phyloP scores from a whole-genome alignment of 2,888 invertebrate species.

The Agriotes lineatus region DNA sequence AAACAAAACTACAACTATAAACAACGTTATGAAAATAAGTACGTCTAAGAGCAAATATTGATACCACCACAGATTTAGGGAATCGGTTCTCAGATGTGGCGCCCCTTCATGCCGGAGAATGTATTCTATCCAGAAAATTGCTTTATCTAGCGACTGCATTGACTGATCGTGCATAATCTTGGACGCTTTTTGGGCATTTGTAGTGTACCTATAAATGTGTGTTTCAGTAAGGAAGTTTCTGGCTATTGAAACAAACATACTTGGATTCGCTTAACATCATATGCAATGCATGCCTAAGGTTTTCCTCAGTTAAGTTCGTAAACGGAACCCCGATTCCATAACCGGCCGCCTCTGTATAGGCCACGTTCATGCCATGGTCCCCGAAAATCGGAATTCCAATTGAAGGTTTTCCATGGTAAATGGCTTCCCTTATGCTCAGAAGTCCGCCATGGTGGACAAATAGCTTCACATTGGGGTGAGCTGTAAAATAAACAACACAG shows the following conservation, averaged over 20 bases:
- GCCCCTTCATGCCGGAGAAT: conserved; percentile 53
- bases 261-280: conserved; percentile 60
- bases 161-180: conserved; percentile 51
- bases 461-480: conserved; percentile 69
- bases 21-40: background rate
- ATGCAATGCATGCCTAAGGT: conserved; percentile 59
- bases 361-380: conserved; percentile 62
- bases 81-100: conserved; percentile 47
- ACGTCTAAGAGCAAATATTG: conserved; percentile 47
- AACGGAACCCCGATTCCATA: conserved; percentile 61
- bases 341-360: conserved; percentile 51
- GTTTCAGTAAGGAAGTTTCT: background rate
- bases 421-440: conserved; percentile 71
- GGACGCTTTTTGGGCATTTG: conserved; percentile 21
- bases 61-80: conserved; percentile 49
- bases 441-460: conserved; percentile 74
- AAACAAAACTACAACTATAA: too few relatives aligned
- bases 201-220: background rate
- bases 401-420: conserved; percentile 67
- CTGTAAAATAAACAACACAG: too few relatives aligned
- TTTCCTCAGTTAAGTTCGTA: conserved; percentile 62
- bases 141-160: conserved; percentile 51
- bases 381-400: conserved; percentile 69
- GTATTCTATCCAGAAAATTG: conserved; percentile 54
- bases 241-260: conserved; percentile 35